Percentiles rank a stretch among this genome's conserved stretches.
Evolutionary conservation across 2,797 vertebrate genomes (phyloP).

Genomic region (Sebastes iracundus): DNA sequence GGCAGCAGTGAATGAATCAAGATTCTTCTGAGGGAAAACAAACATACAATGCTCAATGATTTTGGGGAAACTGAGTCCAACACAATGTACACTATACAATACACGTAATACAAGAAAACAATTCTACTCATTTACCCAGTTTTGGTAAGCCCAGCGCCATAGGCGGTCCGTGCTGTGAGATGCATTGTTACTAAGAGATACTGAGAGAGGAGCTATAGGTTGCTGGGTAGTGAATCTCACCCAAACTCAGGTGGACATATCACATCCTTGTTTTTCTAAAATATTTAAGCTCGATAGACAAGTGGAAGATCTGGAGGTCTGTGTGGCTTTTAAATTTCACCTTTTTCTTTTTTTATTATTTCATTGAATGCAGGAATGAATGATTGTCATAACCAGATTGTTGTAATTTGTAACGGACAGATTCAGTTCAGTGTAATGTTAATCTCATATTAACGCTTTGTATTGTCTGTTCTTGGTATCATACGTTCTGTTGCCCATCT

Average conservation of each 20-base stretch:
- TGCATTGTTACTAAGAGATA: constrained; percentile 21
- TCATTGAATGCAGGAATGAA: constrained; percentile 51
- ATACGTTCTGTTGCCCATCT: constrained; percentile 54
- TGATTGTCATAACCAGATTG: constrained; percentile 55
- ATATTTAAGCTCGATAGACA: constrained; percentile 48
- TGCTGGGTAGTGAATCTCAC: constrained; percentile 58
- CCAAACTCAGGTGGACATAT: constrained; percentile 79
- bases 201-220: constrained; percentile 11
- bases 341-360: constrained; percentile 28
- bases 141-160: constrained; percentile 20
- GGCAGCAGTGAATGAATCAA: background rate
- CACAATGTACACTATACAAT: background rate
- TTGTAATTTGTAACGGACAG: constrained; percentile 69
- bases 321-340: constrained; percentile 39
- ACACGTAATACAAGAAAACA: background rate
- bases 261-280: constrained; percentile 49
- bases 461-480: constrained; percentile 70
- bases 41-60: background rate
- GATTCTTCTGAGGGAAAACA: background rate
- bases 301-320: constrained; percentile 45
- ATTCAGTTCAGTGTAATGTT: constrained; percentile 66
- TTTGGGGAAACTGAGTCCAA: background rate
- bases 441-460: constrained; percentile 71
- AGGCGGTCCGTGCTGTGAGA: constrained; percentile 24
- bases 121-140: background rate